phyloP scores from a whole-genome alignment of 1,140 invertebrate genomes.

The Melipona quadrifasciata region DNA sequence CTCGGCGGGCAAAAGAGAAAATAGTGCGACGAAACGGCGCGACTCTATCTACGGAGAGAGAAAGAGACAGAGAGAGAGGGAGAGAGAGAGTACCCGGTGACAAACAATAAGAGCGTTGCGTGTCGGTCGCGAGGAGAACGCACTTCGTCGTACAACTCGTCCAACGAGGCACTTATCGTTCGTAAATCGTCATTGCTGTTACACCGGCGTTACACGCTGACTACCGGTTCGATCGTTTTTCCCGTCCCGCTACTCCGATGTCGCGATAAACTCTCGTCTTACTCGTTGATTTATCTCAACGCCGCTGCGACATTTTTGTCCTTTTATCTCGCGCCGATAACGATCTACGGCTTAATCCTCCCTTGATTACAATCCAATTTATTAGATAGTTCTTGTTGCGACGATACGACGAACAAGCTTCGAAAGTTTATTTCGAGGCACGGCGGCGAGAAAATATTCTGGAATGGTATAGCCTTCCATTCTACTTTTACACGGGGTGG shows the following conservation, averaged over 20 bases:
- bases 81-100: background rate
- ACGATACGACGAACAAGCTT: too few species aligned
- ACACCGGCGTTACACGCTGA: conserved; percentile 30
- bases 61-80: too few species aligned
- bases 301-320: background rate
- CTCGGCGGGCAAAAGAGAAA: background rate
- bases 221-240: conserved; percentile 54
- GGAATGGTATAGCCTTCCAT: too few species aligned
- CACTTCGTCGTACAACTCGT: conserved; percentile 22
- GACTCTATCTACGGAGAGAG: background rate
- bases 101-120: conserved; percentile 24
- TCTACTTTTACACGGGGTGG: too few species aligned
- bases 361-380: background rate
- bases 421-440: too few species aligned
- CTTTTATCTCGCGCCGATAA: conserved; percentile 11
- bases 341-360: background rate
- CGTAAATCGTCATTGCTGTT: conserved; percentile 61
- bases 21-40: background rate
- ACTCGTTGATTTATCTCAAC: conserved; percentile 47
- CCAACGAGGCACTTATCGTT: conserved; percentile 57
- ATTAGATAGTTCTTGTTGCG: background rate
- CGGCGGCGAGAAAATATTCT: too few species aligned
- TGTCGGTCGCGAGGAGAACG: conserved; percentile 12
- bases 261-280: conserved; percentile 45
- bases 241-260: conserved; percentile 9